phyloP scores from a whole-genome alignment of 2,888 invertebrate species.

The Dermolepida albohirtum region DNA sequence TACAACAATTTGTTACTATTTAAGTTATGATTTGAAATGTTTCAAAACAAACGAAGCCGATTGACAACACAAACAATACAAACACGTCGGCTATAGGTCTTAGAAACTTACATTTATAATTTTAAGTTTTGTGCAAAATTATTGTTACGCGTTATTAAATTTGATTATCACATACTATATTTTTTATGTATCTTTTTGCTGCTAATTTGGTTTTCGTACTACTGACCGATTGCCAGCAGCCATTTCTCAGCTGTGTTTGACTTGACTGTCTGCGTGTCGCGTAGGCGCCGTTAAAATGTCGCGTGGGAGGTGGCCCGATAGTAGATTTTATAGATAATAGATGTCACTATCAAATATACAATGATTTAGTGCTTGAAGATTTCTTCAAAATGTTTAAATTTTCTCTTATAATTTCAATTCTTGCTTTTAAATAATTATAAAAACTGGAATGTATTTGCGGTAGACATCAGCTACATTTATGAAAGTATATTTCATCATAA shows the following conservation, averaged over 20 bases:
- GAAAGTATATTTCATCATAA: no score
- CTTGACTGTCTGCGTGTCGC: constrained; percentile 56
- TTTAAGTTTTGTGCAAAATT: constrained; percentile 47
- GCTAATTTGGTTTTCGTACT: constrained; percentile 51
- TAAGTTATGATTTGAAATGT: not conserved
- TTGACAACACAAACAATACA: constrained; percentile 41
- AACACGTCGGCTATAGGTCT: constrained; percentile 26
- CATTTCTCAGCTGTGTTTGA: constrained; percentile 54
- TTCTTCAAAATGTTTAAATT: no score
- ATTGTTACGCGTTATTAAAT: constrained; percentile 47
- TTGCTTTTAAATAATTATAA: no score
- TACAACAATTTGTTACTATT: constrained; percentile 28
- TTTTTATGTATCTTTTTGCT: constrained; percentile 47
- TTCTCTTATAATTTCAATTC: no score
- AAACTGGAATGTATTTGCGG: no score
- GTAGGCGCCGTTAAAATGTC: constrained; percentile 43
- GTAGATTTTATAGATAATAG: constrained; percentile 20
- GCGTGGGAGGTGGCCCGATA: constrained; percentile 42
- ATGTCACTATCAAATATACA: constrained; percentile 9
- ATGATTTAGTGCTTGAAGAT: no score
- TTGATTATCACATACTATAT: constrained; percentile 53
- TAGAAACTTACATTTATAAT: constrained; percentile 43
- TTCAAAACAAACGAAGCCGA: constrained; percentile 41
- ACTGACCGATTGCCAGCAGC: constrained; percentile 60
- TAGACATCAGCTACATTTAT: no score